Conservation (phyloP, 53 echinoderm and acorn worm species). For the Echinarachnius parma region DNA sequence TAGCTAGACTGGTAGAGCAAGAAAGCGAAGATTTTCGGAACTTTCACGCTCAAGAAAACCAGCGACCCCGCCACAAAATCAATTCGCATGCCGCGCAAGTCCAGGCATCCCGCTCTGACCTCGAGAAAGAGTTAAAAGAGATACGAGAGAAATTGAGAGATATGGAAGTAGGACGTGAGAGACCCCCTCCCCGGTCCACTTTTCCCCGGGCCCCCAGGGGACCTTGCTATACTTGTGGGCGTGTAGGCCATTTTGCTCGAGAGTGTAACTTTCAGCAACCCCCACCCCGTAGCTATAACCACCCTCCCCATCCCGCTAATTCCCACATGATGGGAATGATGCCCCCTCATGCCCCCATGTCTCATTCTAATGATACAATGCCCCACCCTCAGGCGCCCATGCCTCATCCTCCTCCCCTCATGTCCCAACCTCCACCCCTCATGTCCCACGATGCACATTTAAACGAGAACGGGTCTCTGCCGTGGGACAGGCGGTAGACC, state of each 20-base stretch:
- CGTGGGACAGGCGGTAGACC: constrained; percentile 16
- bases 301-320: neutral
- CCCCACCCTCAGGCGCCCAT: too few species aligned
- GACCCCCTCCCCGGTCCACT: too few species aligned
- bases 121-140: neutral
- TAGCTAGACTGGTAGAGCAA: constrained; percentile 39
- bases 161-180: too few species aligned
- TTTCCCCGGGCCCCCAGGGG: neutral
- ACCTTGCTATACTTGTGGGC: constrained; percentile 32
- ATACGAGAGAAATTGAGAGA: constrained; percentile 7
- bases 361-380: too few species aligned
- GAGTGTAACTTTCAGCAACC: neutral
- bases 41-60: too few species aligned
- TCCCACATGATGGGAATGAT: neutral
- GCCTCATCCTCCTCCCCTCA: neutral
- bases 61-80: too few species aligned
- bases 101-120: neutral
- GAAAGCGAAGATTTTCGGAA: constrained; percentile 25
- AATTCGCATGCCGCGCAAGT: neutral
- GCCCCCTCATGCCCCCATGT: neutral
- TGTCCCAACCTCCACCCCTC: too few species aligned
- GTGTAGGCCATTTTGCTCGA: constrained; percentile 23
- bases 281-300: too few species aligned
- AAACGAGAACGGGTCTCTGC: constrained; percentile 37
- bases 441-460: constrained; percentile 15